These are phyloP conservation scores for Neolamprologus kungweensis DNA, from an alignment of 2,113 vertebrate species.

Conservation along the genomic window DNA sequence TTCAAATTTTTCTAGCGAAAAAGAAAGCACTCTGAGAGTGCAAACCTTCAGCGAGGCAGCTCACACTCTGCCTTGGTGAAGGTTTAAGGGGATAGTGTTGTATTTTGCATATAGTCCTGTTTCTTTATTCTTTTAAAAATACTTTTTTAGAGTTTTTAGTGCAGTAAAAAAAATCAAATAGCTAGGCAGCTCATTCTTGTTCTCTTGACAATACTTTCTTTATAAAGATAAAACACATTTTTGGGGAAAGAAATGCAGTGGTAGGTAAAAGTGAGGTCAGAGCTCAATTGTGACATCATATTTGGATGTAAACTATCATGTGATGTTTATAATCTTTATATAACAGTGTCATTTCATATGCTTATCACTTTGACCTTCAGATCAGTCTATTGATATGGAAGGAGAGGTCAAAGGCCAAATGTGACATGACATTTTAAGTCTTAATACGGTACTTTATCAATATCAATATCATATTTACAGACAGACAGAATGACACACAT, in stretches of 20 bases:
- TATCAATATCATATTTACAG: neutral
- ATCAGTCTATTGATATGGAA: neutral
- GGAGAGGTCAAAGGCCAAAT: neutral
- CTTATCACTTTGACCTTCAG: neutral
- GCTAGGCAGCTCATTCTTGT: neutral
- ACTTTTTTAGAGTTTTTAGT: neutral
- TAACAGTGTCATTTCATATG: neutral
- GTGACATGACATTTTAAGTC: neutral
- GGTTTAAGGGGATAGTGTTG: neutral
- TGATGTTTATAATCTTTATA: neutral
- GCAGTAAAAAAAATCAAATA: neutral
- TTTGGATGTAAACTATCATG: neutral
- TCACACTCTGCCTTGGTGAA: neutral
- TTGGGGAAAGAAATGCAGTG: neutral
- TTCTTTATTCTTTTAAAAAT: neutral
- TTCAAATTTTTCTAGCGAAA: neutral
- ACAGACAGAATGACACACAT: neutral
- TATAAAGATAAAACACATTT: neutral
- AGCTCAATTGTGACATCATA: neutral
- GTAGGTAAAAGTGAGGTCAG: neutral
- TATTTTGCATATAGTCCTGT: neutral
- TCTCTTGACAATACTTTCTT: neutral
- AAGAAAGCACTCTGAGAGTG: neutral
- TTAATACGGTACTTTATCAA: fast-evolving
- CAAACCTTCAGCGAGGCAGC: neutral